Evolutionary conservation across 2,797 vertebrate species (phyloP).

Genomic region (Anas georgica): DNA sequence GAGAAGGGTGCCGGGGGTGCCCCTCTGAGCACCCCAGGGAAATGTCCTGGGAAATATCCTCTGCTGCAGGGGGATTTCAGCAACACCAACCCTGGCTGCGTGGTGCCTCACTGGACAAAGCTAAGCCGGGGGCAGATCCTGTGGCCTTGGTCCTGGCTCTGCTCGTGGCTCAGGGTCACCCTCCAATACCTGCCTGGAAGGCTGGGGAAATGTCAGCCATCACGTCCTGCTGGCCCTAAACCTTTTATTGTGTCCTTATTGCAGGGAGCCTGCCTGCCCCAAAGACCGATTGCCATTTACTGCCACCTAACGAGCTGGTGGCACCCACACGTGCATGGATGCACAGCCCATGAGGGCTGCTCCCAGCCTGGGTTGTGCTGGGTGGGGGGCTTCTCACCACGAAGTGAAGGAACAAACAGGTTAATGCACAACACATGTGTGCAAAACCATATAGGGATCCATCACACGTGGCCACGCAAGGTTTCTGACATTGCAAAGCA

Average conservation of each 20-base stretch:
- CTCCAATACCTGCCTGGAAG: not conserved
- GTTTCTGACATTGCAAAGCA: not conserved
- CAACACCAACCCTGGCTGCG: not conserved
- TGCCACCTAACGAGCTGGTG: not conserved
- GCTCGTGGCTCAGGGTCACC: not conserved
- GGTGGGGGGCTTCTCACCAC: not conserved
- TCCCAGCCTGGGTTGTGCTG: not conserved
- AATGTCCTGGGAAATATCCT: not conserved
- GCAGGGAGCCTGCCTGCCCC: not conserved
- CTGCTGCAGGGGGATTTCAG: not conserved
- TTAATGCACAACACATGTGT: fast-evolving
- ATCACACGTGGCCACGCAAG: fast-evolving
- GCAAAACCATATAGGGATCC: not conserved
- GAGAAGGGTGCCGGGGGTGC: not conserved
- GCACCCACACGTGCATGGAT: too few species aligned
- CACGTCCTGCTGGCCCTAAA: fast-evolving
- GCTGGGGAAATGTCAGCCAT: not conserved
- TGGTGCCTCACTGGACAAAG: not conserved
- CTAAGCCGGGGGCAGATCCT: not conserved
- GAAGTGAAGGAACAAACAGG: not conserved
- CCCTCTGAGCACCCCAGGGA: not conserved
- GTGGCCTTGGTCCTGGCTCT: not conserved
- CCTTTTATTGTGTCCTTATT: not conserved
- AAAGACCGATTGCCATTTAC: fast-evolving
- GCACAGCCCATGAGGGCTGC: not conserved